Evolutionary conservation across 1,140 invertebrate species (phyloP).

Genomic region (Drosophila gunungcola): DNA sequence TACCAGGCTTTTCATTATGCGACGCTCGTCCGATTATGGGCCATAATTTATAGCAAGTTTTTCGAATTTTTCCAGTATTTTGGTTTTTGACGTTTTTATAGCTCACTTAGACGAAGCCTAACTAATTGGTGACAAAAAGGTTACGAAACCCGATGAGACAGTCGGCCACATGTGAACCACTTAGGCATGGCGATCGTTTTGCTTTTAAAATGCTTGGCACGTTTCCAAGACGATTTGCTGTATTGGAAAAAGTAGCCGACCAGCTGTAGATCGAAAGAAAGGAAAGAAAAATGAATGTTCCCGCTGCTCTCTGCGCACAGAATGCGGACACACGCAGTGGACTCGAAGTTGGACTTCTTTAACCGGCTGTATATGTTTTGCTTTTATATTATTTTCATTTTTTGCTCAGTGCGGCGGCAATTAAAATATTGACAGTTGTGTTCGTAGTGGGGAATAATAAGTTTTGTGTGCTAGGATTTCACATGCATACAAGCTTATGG

Average conservation of each 20-base stretch:
- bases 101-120: slow-evolving; percentile 65
- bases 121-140: slow-evolving; percentile 57
- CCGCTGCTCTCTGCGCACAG: slow-evolving; percentile 51
- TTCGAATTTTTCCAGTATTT: slow-evolving; percentile 50
- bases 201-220: slow-evolving; percentile 72
- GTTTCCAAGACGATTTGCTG: slow-evolving; percentile 68
- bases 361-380: slow-evolving; percentile 59
- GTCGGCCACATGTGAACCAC: slow-evolving; percentile 46
- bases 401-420: slow-evolving; percentile 51
- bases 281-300: slow-evolving; percentile 69
- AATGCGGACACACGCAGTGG: slow-evolving; percentile 81
- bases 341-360: slow-evolving; percentile 34
- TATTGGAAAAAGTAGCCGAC: slow-evolving; percentile 74
- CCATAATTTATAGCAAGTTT: slow-evolving; percentile 69
- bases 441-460: slow-evolving; percentile 72
- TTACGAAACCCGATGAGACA: slow-evolving; percentile 56
- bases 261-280: slow-evolving; percentile 34
- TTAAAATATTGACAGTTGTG: slow-evolving; percentile 83
- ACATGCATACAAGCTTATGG: slow-evolving; percentile 46
- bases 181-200: slow-evolving; percentile 39
- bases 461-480: slow-evolving; percentile 48
- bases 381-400: slow-evolving; percentile 6
- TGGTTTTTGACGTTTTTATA: slow-evolving; percentile 76
- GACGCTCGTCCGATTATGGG: slow-evolving; percentile 53
- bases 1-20: slow-evolving; percentile 59